A percentile compares a stretch with the other conserved stretches of the same genome.
Evolutionary conservation across 2,888 invertebrate genomes (phyloP).

Genomic region (Oeneis ivallda): DNA sequence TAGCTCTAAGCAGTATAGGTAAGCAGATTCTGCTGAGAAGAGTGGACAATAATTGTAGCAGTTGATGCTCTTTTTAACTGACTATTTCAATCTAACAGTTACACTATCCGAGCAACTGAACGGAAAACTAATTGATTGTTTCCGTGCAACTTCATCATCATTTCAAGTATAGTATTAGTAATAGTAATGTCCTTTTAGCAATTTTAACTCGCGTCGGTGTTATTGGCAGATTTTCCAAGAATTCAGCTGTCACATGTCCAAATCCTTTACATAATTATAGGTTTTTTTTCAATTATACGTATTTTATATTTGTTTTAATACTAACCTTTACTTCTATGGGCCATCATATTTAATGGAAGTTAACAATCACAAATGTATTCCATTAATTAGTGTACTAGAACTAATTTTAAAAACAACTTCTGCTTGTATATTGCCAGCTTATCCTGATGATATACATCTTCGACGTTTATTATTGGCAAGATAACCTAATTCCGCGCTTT

Average conservation of each 20-base stretch:
- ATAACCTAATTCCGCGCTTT: conserved; percentile 33
- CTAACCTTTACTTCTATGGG: neutral
- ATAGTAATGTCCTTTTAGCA: neutral
- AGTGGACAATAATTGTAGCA: too few relatives aligned
- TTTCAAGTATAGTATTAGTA: too few relatives aligned
- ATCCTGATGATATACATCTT: conserved; percentile 23
- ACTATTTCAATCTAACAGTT: too few relatives aligned
- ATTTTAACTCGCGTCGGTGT: neutral
- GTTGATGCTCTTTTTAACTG: too few relatives aligned
- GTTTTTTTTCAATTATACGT: too few relatives aligned
- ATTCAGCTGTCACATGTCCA: neutral
- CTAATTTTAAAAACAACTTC: neutral
- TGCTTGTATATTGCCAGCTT: conserved; percentile 14
- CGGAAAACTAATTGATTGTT: too few relatives aligned
- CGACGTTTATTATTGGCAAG: conserved; percentile 28
- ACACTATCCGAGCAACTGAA: too few relatives aligned
- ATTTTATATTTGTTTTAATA: neutral
- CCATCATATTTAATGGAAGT: neutral
- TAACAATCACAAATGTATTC: neutral
- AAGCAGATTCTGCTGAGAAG: too few relatives aligned
- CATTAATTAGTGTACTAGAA: neutral
- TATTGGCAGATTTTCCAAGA: neutral
- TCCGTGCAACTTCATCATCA: too few relatives aligned
- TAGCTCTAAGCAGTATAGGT: too few relatives aligned
- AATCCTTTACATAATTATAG: neutral